Evolutionary conservation across 2,113 vertebrate species (phyloP).

Genomic region (Sander lucioperca): DNA sequence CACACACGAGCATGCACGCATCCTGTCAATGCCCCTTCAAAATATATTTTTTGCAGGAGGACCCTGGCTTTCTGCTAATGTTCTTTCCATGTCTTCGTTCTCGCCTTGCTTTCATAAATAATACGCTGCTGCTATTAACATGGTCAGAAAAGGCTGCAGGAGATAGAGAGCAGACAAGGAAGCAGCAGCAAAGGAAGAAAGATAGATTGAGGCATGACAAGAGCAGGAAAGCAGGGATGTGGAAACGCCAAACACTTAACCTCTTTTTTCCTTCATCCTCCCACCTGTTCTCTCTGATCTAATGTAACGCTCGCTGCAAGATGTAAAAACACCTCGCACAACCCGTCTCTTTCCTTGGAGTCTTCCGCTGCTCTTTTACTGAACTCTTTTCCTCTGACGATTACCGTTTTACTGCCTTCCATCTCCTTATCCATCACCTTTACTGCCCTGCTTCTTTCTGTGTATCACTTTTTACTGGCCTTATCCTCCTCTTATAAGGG

Average conservation of each 20-base stretch:
- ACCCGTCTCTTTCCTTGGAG: conserved; percentile 39
- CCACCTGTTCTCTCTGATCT: conserved; percentile 62
- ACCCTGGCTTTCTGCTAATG: conserved; percentile 57
- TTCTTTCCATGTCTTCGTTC: conserved; percentile 65
- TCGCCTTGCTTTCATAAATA: conserved; percentile 69
- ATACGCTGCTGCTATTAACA: conserved; percentile 56
- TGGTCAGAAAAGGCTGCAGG: conserved; percentile 38
- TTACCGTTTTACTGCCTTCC: conserved; percentile 53
- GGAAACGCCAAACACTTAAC: conserved; percentile 65
- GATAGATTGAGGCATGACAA: conserved; percentile 47
- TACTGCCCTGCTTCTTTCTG: conserved; percentile 34
- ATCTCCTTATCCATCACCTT: conserved; percentile 57
- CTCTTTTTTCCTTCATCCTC: conserved; percentile 42
- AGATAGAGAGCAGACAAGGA: conserved; percentile 19
- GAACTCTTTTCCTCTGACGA: conserved; percentile 44
- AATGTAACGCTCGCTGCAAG: conserved; percentile 55
- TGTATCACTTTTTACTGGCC: conserved; percentile 33
- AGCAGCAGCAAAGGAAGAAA: conserved; percentile 15
- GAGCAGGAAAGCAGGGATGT: conserved; percentile 47
- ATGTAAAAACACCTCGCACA: conserved; percentile 59
- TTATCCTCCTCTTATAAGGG: conserved; percentile 19
- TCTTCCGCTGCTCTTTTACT: conserved; percentile 36
- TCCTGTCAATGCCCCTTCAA: conserved; percentile 31
- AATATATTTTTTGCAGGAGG: conserved; percentile 27
- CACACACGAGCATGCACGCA: conserved; percentile 13